Conservation (phyloP, 2,113 vertebrate genomes). For the Sceloporus tristichus region DNA sequence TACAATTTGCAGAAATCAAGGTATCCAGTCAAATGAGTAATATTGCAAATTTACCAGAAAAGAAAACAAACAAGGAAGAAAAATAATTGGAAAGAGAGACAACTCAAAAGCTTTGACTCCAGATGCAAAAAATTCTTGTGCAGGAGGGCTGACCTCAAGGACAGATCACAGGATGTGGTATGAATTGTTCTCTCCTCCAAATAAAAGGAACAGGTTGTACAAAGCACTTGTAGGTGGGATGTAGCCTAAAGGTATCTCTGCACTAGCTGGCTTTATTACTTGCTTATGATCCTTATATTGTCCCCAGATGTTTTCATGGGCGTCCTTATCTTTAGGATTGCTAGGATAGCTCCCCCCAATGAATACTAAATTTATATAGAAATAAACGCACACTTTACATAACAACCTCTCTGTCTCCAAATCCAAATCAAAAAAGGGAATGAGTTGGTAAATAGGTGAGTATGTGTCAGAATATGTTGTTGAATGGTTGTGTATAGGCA, state of each 20-base stretch:
- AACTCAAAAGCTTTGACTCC: neutral
- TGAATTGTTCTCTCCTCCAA: neutral
- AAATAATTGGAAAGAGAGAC: neutral
- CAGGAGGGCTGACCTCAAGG: neutral
- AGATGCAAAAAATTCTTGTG: neutral
- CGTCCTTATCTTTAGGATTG: neutral
- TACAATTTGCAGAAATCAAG: too few species aligned
- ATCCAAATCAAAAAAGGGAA: too few species aligned
- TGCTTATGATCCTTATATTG: neutral
- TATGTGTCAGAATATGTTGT: neutral
- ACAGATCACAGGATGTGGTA: neutral
- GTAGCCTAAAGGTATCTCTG: neutral
- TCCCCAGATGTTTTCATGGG: neutral
- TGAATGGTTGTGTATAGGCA: neutral
- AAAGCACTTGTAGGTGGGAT: conserved; percentile 7
- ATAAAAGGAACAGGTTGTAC: neutral
- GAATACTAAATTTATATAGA: neutral
- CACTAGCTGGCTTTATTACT: neutral
- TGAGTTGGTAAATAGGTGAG: neutral
- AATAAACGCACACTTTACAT: too few species aligned
- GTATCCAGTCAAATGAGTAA: too few species aligned
- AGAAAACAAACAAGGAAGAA: neutral
- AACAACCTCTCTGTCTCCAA: neutral
- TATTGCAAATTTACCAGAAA: neutral
- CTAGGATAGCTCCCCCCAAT: neutral